Evolutionary conservation across 2,888 invertebrate genomes (phyloP).

Genomic region (Noctua janthina): DNA sequence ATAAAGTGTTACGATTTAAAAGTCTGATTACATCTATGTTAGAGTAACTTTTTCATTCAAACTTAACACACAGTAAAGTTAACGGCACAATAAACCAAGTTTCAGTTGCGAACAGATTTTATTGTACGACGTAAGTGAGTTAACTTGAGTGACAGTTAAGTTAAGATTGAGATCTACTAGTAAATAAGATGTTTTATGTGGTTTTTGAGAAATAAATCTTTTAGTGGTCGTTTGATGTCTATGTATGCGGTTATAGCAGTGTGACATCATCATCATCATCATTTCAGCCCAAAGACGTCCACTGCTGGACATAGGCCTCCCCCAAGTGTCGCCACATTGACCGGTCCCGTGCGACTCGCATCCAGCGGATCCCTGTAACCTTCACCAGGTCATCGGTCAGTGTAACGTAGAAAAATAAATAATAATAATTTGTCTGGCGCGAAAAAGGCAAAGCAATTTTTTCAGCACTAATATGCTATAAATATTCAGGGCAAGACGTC

Average conservation of each 20-base stretch:
- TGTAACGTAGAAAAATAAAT: background rate
- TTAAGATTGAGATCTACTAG: constrained; percentile 64
- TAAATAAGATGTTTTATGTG: constrained; percentile 34
- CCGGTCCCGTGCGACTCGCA: too few species aligned
- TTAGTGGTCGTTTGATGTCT: background rate
- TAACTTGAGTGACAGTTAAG: constrained; percentile 64
- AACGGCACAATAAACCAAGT: constrained; percentile 76
- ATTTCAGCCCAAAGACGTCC: too few species aligned
- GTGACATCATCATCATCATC: too few species aligned
- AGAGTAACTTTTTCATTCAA: constrained; percentile 70
- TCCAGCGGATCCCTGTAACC: too few species aligned
- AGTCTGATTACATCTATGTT: constrained; percentile 23
- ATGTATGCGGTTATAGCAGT: background rate
- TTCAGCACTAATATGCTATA: background rate
- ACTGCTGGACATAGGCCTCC: too few species aligned
- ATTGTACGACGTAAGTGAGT: constrained; percentile 67
- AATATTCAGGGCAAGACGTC: background rate
- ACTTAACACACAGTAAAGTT: constrained; percentile 74
- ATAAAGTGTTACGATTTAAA: constrained; percentile 25
- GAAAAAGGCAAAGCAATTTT: background rate
- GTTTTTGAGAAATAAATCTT: constrained; percentile 18
- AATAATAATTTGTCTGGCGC: background rate
- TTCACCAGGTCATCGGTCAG: too few species aligned
- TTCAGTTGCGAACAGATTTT: constrained; percentile 67
- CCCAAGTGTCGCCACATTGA: too few species aligned